Base-by-base conservation (phyloP, 35 echinoderm and acorn worm species). In the Ophiothrix spiculata region DNA sequence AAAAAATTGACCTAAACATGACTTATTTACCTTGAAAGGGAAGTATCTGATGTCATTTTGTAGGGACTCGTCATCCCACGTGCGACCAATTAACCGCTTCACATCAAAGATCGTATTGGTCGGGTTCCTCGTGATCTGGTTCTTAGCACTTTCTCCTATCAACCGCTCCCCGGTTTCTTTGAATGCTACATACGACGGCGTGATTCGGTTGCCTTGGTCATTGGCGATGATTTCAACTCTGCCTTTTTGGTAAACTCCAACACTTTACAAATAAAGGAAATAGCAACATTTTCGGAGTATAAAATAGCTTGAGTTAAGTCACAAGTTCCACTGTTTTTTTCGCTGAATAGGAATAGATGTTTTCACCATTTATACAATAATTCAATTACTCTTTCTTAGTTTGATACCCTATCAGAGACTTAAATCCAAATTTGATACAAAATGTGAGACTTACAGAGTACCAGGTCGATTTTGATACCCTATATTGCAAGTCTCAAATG, bases 201-300 rank as follows among this genome's bases (percentile, higher is more conserved):
- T 98, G 88, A 98, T 98, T 40, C 95, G 88, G 77, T 98, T 93
- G 75, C 95, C 95, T 75, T 98, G 95, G 85, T 98, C 95, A 79
- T 98, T 98, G 76, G 95, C 95, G 39, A 98, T 98, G 23, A 98
- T 98, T 78, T 98, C 95, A 38, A 98, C 95, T 63, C 95, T 39
- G 34, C 95, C 95, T 56, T 93, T 93, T 83, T 98, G 93, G 73
- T 91, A 98, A 35, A 98, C 85, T 56, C 95, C 95, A 84, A 98
- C 95, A 82, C 95, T 98, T 86, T 39, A 56, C 38, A 83, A 37
- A 42, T n/a, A n/a, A n/a, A n/a, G n/a, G n/a, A n/a, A n/a, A n/a
- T n/a, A n/a, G n/a, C n/a, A n/a, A n/a, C n/a, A n/a, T n/a, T n/a
- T n/a, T n/a, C n/a, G n/a, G n/a, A n/a, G n/a, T n/a, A n/a, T n/a